A percentile compares a stretch with the other conserved stretches of the same genome.
Conservation (phyloP, 2,888 invertebrate genomes). For the Scaptomyza caliginosa region DNA sequence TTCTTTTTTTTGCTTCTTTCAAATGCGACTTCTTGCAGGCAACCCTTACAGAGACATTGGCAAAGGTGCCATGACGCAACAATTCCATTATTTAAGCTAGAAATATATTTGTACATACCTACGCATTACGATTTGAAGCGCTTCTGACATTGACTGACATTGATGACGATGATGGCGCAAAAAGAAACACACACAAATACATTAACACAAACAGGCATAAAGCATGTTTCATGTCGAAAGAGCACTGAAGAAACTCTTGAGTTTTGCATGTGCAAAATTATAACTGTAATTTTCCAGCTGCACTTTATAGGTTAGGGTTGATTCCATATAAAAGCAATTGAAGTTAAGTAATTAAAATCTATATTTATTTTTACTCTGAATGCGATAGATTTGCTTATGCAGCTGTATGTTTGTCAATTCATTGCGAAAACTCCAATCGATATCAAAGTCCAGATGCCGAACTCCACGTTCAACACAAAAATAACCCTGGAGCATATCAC, state of each 20-base stretch:
- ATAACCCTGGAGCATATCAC: constrained; percentile 18
- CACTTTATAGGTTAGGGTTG: not conserved
- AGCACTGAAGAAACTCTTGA: not conserved
- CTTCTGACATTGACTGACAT: constrained; percentile 71
- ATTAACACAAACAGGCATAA: not conserved
- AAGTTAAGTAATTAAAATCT: not conserved
- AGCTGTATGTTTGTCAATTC: constrained; percentile 13
- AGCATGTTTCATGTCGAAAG: not conserved
- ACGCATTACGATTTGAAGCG: constrained; percentile 63
- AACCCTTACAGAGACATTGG: constrained; percentile 35
- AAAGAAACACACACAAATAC: constrained; percentile 4
- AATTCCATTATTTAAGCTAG: constrained; percentile 59
- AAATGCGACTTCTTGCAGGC: constrained; percentile 28
- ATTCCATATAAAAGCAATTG: not conserved
- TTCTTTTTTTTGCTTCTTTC: constrained; percentile 37
- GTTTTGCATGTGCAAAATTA: not conserved
- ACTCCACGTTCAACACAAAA: constrained; percentile 24
- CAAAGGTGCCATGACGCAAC: constrained; percentile 74
- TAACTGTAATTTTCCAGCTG: not conserved
- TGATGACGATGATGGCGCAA: constrained; percentile 66
- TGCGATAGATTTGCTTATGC: constrained; percentile 53
- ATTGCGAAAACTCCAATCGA: constrained; percentile 42
- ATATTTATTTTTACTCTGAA: too few relatives aligned
- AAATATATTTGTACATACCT: constrained; percentile 27
- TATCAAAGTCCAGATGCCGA: constrained; percentile 48